Evolutionary conservation across 2,113 vertebrate genomes (phyloP).

Genomic region (Silurus asotus): DNA sequence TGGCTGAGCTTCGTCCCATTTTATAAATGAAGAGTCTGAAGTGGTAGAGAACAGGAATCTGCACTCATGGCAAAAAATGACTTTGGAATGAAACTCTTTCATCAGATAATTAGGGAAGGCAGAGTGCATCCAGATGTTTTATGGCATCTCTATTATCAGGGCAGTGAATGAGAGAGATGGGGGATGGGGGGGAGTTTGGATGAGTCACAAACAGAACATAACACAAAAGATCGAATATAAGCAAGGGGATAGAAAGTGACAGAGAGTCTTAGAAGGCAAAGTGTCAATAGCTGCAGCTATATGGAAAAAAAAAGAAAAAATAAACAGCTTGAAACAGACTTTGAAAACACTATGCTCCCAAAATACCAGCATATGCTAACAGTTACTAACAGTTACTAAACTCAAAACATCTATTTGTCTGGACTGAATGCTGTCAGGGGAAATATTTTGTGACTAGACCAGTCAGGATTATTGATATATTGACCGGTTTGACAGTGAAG

Average conservation of each 20-base stretch:
- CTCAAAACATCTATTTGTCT: not conserved
- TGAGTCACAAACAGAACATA: slow-evolving; percentile 6
- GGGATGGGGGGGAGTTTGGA: not conserved
- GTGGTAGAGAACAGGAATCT: slow-evolving; percentile 27
- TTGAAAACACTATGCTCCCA: not conserved
- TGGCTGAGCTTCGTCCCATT: slow-evolving; percentile 23
- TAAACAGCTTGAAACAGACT: not conserved
- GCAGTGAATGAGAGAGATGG: not conserved
- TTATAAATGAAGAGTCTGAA: slow-evolving; percentile 32
- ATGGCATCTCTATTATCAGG: slow-evolving; percentile 36
- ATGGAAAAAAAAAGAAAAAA: too few species aligned
- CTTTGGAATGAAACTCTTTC: slow-evolving; percentile 45
- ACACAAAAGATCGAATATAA: not conserved
- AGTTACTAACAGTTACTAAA: not conserved
- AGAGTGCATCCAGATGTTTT: slow-evolving; percentile 30
- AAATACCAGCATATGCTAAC: not conserved
- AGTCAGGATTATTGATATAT: not conserved
- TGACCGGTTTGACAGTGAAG: not conserved
- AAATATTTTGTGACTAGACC: not conserved
- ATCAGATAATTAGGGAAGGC: slow-evolving; percentile 48
- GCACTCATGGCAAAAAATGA: slow-evolving; percentile 52
- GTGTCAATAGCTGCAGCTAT: not conserved
- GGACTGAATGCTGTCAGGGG: not conserved
- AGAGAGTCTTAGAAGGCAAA: not conserved
- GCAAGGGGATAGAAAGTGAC: not conserved